Base-by-base conservation (phyloP, 2,113 vertebrate species). In the Colaptes auratus region DNA sequence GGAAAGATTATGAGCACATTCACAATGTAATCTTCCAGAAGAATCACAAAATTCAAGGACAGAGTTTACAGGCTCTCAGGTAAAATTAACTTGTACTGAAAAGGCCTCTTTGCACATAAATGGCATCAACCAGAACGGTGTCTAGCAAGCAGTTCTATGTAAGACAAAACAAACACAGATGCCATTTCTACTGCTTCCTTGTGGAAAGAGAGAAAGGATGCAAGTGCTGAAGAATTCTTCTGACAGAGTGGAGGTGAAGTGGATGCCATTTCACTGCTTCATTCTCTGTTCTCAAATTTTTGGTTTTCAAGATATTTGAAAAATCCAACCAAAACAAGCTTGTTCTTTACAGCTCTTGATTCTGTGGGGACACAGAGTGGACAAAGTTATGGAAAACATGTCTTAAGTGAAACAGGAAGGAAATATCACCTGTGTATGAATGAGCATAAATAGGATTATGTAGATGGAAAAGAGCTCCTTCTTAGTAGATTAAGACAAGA, bases 41-140 rank as follows among this genome's bases (percentile, higher is more conserved):
- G 48, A 82, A 72, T 64, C 36, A 79, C 19, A 71, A 53, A 63
- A 58, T 59, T 66, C 48, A 82, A 72, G 58, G 5, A 84, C 5
- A 56, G 36, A 36, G 9, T 71, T 92, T 63, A 67, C 12, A 86
- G 0, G 17, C 28, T 71, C 19, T 65, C 77, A 71, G 77, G 71
- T 25, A 92, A 90, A 95, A 95, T 13, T 10, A 50, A 30, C 18
- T 74, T 7, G 1, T 25, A 71, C 31, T 71, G 56, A 80, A 88
- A 89, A 92, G 44, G 10, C 63, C 21, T 65, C 66, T 71, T 58
- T 25, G 46, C 21, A 63, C 20, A 11, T 48, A 85, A 92, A 84
- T 13, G 27, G 50, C 39, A 91, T 60, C 28, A 89, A 27, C 5
- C 16, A 50, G 12, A 69, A 82, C 0, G 9, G 15, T 0, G 0